These are phyloP conservation scores for Pterocles orientalis DNA, from an alignment of 2,113 vertebrate genomes.

Conservation along the genomic window DNA sequence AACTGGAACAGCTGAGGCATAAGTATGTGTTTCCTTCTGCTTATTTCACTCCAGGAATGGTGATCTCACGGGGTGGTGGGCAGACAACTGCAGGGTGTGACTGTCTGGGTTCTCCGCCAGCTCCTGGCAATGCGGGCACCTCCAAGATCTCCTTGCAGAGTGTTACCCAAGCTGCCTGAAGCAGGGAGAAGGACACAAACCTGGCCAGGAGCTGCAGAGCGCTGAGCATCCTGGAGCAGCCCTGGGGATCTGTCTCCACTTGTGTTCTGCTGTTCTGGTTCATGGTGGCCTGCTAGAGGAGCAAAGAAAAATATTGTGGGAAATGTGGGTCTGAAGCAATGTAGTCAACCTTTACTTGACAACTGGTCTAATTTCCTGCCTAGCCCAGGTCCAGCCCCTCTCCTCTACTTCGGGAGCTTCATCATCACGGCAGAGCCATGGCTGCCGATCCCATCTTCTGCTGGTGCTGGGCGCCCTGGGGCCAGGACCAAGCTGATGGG, in stretches of 20 bases:
- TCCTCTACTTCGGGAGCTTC: not conserved
- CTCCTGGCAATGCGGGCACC: not conserved
- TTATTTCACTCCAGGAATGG: not conserved
- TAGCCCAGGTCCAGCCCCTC: not conserved
- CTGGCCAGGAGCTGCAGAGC: not conserved
- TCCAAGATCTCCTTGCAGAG: not conserved
- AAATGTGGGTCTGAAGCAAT: not conserved
- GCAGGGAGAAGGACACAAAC: not conserved
- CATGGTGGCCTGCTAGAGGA: not conserved
- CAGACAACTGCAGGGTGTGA: slow-evolving; percentile 22
- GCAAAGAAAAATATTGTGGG: not conserved
- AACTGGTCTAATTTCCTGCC: not conserved
- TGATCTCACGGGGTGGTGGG: not conserved
- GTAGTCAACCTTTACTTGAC: not conserved
- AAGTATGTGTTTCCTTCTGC: not conserved
- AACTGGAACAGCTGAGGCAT: not conserved
- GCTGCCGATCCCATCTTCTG: not conserved
- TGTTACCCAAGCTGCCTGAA: not conserved
- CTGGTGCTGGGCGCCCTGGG: not conserved
- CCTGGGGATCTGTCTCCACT: not conserved
- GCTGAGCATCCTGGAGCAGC: not conserved
- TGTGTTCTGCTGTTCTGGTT: not conserved
- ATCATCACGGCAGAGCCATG: not conserved
- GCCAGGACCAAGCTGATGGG: not conserved
- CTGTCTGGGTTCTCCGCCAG: not conserved